phyloP scores from a whole-genome alignment of 2,888 invertebrate species.

The Seira sanloemensis region DNA sequence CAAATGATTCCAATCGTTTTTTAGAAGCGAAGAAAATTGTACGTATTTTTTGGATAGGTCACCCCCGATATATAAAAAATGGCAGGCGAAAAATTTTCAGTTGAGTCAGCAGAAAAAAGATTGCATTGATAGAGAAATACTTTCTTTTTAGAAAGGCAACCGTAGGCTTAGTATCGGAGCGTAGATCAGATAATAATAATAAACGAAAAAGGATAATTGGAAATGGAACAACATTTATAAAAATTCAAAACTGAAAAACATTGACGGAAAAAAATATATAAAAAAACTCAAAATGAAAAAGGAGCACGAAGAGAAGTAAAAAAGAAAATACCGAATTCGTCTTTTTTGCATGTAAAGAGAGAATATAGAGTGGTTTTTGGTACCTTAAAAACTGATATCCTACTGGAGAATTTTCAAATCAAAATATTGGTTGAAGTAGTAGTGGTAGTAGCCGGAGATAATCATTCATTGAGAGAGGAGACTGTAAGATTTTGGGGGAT shows the following conservation, averaged over 20 bases:
- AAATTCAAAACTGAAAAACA: slow-evolving; percentile 50
- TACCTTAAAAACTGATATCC: slow-evolving; percentile 67
- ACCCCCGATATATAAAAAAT: slow-evolving; percentile 10
- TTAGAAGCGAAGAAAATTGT: not conserved
- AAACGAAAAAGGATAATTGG: slow-evolving; percentile 63
- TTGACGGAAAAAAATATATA: slow-evolving; percentile 39
- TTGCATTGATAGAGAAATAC: not conserved
- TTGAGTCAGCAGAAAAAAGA: slow-evolving; percentile 14
- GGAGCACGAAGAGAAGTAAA: slow-evolving; percentile 64
- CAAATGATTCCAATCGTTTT: no score
- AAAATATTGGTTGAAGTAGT: slow-evolving; percentile 66
- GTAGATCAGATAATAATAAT: slow-evolving; percentile 54
- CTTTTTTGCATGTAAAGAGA: slow-evolving; percentile 36
- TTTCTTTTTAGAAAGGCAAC: slow-evolving; percentile 50
- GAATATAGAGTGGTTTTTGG: slow-evolving; percentile 57
- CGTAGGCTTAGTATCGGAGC: slow-evolving; percentile 72
- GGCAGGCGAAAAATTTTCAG: slow-evolving; percentile 18
- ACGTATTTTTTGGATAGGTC: no score
- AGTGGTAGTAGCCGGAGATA: slow-evolving; percentile 51
- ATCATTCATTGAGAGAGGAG: slow-evolving; percentile 51
- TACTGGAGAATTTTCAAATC: slow-evolving; percentile 66
- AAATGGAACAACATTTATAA: slow-evolving; percentile 50
- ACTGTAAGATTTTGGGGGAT: slow-evolving; percentile 34
- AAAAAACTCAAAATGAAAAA: slow-evolving; percentile 52
- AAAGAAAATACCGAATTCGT: not conserved